A percentile compares a stretch with the other conserved stretches of the same genome.
Conservation (phyloP, 35 echinoderm and acorn worm species). For the Heliocidaris erythrogramma region DNA sequence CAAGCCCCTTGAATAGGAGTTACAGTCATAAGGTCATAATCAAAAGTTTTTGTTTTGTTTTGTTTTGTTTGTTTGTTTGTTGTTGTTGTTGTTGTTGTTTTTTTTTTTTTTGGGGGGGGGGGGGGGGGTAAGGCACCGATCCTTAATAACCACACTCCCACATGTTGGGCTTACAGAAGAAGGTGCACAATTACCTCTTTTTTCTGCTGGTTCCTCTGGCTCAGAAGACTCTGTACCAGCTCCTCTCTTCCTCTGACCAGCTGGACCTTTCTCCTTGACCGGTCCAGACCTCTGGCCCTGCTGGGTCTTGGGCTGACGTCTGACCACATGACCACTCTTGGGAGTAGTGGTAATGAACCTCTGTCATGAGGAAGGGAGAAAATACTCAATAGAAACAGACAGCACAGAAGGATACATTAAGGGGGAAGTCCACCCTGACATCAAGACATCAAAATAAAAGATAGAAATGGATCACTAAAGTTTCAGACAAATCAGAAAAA, state of each 20-base stretch:
- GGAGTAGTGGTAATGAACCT: conserved; percentile 51
- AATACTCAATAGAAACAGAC: background rate
- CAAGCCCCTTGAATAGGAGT: no score
- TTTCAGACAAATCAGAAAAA: background rate
- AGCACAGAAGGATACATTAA: background rate
- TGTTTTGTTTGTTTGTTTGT: no score
- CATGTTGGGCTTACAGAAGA: no score
- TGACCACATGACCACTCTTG: conserved; percentile 58
- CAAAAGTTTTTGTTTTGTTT: no score
- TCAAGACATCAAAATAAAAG: background rate
- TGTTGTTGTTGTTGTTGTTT: no score
- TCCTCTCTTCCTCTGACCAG: conserved; percentile 11
- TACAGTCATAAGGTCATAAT: no score
- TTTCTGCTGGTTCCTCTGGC: background rate
- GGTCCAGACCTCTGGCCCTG: background rate
- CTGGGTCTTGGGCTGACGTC: background rate
- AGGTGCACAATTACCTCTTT: conserved; percentile 5
- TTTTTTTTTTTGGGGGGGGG: background rate
- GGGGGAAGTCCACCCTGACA: background rate
- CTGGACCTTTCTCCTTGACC: conserved; percentile 17
- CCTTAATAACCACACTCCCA: no score
- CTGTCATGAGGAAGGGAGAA: background rate
- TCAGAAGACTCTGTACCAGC: conserved; percentile 24
- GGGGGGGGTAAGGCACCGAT: background rate
- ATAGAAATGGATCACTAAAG: background rate